Percentiles rank a stretch among this genome's conserved stretches.
phyloP scores from a whole-genome alignment of 2,797 vertebrate genomes.

The Pelodytes ibericus region DNA sequence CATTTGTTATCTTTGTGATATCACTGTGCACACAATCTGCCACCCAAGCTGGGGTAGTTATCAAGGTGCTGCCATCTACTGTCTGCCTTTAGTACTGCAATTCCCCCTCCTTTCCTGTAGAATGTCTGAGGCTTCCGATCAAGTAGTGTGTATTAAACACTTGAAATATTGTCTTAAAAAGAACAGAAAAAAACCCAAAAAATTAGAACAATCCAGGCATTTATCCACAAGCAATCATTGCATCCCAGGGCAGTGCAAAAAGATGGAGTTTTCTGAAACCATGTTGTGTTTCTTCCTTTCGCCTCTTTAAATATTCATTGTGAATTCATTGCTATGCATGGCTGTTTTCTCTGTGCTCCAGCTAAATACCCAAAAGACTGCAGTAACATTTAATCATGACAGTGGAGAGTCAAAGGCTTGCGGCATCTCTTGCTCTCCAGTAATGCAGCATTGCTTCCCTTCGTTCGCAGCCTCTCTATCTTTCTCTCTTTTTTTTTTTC shows the following conservation, averaged over 20 bases:
- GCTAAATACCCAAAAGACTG: constrained; percentile 32
- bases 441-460: neutral
- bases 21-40: neutral
- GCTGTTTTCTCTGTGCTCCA: rapidly evolving
- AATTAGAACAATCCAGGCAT: too few relatives aligned
- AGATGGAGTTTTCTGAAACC: neutral
- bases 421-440: neutral
- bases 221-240: neutral
- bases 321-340: constrained; percentile 6
- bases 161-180: too few relatives aligned
- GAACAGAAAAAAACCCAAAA: too few relatives aligned
- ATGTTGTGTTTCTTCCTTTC: neutral
- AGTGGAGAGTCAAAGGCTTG: neutral
- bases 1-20: neutral
- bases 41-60: too few relatives aligned
- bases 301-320: constrained; percentile 19
- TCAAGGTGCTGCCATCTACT: too few relatives aligned
- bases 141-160: too few relatives aligned
- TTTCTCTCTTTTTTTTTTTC: neutral
- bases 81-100: too few relatives aligned
- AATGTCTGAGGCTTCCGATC: too few relatives aligned
- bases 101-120: too few relatives aligned
- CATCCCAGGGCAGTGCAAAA: neutral
- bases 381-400: neutral
- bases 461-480: too few relatives aligned